Evolutionary conservation across 37 sponge, comb jelly and placozoan genomes (phyloP).

Genomic region (Beroe forskalii): DNA sequence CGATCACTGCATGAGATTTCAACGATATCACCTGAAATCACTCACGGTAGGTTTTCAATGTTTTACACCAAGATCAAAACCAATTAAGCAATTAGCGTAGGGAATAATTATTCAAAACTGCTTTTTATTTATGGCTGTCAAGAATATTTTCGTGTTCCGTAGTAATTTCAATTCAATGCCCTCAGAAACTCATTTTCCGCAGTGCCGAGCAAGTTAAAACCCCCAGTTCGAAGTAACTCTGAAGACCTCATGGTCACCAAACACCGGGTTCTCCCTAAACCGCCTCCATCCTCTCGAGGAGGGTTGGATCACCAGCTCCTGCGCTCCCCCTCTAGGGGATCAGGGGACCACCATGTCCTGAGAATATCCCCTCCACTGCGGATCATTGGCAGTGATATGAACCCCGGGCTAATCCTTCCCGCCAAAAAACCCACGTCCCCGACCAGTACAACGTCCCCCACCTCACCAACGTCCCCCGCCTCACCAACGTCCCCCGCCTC

Average conservation of each 20-base stretch:
- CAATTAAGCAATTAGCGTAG: too few species aligned
- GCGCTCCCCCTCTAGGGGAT: neutral
- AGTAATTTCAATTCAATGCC: too few species aligned
- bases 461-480: too few species aligned
- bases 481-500: neutral
- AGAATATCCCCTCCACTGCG: too few species aligned
- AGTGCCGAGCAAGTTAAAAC: neutral
- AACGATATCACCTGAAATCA: neutral
- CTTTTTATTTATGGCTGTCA: too few species aligned
- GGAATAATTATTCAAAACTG: too few species aligned
- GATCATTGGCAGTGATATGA: neutral
- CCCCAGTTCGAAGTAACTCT: slow-evolving; percentile 33
- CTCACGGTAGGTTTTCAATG: too few species aligned
- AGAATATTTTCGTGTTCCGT: too few species aligned
- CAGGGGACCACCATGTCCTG: too few species aligned
- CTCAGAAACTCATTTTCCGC: too few species aligned
- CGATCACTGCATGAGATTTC: neutral
- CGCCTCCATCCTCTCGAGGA: neutral
- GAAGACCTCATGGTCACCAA: slow-evolving; percentile 24
- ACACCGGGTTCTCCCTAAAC: slow-evolving; percentile 19
- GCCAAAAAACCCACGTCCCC: neutral
- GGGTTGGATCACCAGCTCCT: too few species aligned
- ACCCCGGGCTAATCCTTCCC: neutral
- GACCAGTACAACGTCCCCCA: neutral
- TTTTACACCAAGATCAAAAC: too few species aligned